Base-by-base conservation (phyloP, 2,113 vertebrate genomes). In the Lycocorax pyrrhopterus region DNA sequence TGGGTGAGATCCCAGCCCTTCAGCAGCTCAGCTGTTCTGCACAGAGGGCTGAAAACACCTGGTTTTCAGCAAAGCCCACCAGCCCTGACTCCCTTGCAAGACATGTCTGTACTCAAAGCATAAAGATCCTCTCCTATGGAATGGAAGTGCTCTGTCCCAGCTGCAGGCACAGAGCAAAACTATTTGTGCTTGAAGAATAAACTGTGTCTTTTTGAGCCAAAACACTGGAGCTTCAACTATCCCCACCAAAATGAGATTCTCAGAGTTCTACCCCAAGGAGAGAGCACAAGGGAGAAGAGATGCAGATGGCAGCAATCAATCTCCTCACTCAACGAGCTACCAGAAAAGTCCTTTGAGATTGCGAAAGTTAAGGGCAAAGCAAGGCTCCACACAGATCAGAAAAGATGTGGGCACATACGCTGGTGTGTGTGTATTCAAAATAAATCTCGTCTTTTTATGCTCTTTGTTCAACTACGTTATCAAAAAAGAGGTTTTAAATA, bases 401-500 rank as follows among this genome's bases (percentile, higher is more conserved):
- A 53, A 15, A 62, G 58, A 71, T 75, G 69, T 22, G 56, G 64
- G 60, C 37, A 77, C 21, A 33, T 44, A 56, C 27, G 66, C 33
- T 64, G 52, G 13, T 16, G 20, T 33, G 58, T 49, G 30, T 47
- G 1, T 35, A 84, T 76, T 93, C 87, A 90, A 96, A 96, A 95
- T 72, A 84, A 88, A 89, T 60, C 58, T 64, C 79, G 68, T 41
- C n/a, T 66, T 95, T 91, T 95, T 26, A 74, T 51, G 52, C 62
- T 84, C 86, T 96, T 64, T 95, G 76, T 95, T 90, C 82, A 96
- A 94, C 91, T 52, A 33, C 29, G 56, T 82, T 91, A 95, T 96
- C 93, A 95, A 97, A 90, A 94, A 95, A 94, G 96, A 90, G 87
- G 91, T 81, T 96, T 96, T 94, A 97, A 97, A 95, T 81, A 82